Base-by-base conservation (phyloP, 2,113 vertebrate genomes). In the Xenopus laevis region DNA sequence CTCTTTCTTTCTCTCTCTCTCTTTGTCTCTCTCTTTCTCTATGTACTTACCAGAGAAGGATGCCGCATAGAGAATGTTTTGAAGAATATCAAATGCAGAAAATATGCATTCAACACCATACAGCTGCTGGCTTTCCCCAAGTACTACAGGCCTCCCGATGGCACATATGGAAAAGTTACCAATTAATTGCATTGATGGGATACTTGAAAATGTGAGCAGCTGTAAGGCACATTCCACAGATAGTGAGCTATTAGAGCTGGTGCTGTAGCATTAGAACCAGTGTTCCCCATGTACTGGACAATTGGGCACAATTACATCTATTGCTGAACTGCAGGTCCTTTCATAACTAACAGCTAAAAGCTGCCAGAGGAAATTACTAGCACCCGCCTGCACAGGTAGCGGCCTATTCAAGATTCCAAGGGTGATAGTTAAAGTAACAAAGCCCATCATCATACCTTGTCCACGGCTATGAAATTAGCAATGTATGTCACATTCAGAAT, bases 51-150 rank as follows among this genome's bases (percentile, higher is more conserved):
- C 93, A 98, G 97, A 96, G 95, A 99, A 93, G 97, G 97, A 91
- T 99, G 97, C 92, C 96, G 96, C 87, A 98, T 99, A 94, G 96
- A 98, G 83, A 99, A 98, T 87, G 97, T 97, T 78, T 90, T 95
- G 93, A 99, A 99, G 96, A 99, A 99, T 89, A 93, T 98, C 88
- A 94, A 87, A 89, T 95, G 96, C 93, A 95, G 96, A 88, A 98
- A 98, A 82, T 99, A 99, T 86, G 97, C 97, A 86, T 99, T 99
- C 95, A 98, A 99, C 94, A 90, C 95, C 87, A 89, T 98, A 82
- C 97, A 99, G 86, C 95, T 98, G 92, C 95, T 98, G 94, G 94
- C 94, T 82, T 98, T 99, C 85, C 97, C 97, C 81, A 97, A 96
- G 91, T 92, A 86, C 91, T 99, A 99, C 92, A 86, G 96, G 82